phyloP scores from a whole-genome alignment of 2,888 invertebrate genomes.

The Hypena proboscidalis region DNA sequence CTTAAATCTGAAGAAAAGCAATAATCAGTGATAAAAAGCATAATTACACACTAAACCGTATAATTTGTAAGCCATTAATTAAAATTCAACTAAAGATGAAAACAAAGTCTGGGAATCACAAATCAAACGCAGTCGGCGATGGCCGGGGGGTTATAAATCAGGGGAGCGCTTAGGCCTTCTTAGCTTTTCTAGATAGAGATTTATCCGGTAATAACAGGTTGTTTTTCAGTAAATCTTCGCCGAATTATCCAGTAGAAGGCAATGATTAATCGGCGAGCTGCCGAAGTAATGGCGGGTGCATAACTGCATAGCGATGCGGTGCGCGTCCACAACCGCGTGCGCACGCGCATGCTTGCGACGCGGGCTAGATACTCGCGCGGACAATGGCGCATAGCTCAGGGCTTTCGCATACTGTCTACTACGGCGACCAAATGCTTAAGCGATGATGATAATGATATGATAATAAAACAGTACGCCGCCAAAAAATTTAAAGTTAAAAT shows the following conservation, averaged over 20 bases:
- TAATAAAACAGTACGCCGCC: too few species aligned
- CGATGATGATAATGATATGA: too few species aligned
- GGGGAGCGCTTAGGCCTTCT: conserved; percentile 82
- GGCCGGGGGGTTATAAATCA: conserved; percentile 78
- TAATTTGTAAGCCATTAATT: conserved; percentile 81
- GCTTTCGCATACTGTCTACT: not conserved
- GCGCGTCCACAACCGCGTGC: conserved; percentile 31
- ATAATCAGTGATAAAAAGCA: conserved; percentile 74
- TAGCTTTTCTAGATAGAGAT: conserved; percentile 86
- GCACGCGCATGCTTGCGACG: conserved; percentile 18
- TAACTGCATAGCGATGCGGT: conserved; percentile 43
- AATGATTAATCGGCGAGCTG: conserved; percentile 81
- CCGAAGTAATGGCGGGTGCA: conserved; percentile 71
- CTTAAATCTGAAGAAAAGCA: conserved; percentile 68
- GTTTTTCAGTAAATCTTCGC: conserved; percentile 84
- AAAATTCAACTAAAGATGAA: conserved; percentile 82
- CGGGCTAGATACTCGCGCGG: conserved; percentile 8
- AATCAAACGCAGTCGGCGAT: conserved; percentile 78
- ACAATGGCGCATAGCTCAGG: conserved; percentile 3
- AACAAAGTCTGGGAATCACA: conserved; percentile 75
- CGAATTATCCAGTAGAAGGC: conserved; percentile 84
- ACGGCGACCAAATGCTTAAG: too few species aligned
- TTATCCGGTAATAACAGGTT: conserved; percentile 85
- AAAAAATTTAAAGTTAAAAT: too few species aligned
- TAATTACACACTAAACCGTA: conserved; percentile 76